Evolutionary conservation across 2,113 vertebrate genomes (phyloP).

Genomic region (Dasyornis broadbenti): DNA sequence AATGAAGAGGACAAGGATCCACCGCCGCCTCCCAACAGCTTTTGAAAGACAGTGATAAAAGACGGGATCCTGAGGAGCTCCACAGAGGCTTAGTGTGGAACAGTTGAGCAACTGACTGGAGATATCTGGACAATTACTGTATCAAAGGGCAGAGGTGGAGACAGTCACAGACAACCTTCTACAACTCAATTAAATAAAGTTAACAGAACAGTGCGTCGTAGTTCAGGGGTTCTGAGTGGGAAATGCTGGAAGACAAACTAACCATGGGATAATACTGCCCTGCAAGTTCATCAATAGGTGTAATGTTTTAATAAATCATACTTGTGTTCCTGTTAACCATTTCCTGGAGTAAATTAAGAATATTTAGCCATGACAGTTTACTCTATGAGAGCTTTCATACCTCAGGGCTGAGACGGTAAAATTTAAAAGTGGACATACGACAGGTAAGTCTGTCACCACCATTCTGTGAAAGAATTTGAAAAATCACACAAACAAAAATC

Average conservation of each 20-base stretch:
- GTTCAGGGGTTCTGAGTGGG: neutral
- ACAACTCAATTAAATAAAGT: neutral
- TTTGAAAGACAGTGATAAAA: neutral
- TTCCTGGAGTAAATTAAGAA: neutral
- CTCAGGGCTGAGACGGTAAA: neutral
- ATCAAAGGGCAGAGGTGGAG: neutral
- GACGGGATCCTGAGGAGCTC: neutral
- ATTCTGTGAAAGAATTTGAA: neutral
- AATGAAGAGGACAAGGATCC: neutral
- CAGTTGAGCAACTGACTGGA: neutral
- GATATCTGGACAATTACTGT: neutral
- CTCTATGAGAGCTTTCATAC: neutral
- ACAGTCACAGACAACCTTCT: neutral
- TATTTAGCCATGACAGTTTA: neutral
- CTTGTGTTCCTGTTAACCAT: neutral
- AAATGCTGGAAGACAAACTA: neutral
- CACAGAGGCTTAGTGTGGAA: neutral
- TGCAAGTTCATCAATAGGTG: neutral
- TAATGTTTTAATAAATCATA: neutral
- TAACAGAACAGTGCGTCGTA: neutral
- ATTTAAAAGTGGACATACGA: neutral
- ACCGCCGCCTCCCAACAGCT: neutral
- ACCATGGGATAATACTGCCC: neutral
- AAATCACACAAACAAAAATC: neutral
- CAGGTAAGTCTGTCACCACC: neutral